phyloP scores from a whole-genome alignment of 2,888 invertebrate species.

The Blera fallax region DNA sequence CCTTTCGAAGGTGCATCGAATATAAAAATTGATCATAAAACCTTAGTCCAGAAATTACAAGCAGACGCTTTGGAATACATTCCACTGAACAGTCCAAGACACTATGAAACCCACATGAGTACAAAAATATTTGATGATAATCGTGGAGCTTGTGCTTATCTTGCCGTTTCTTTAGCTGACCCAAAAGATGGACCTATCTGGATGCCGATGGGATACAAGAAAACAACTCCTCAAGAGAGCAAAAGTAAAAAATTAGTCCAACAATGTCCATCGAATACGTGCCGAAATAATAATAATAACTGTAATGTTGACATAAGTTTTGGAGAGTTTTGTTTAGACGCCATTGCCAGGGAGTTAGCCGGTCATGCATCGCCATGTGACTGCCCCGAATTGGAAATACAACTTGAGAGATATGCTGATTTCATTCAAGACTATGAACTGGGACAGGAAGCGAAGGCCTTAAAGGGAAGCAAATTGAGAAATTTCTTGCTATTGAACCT shows the following conservation, averaged over 20 bases:
- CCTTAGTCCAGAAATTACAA: constrained; percentile 30
- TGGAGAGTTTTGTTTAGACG: constrained; percentile 62
- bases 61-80: constrained; percentile 6
- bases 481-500: constrained; percentile 76
- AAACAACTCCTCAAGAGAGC: background rate
- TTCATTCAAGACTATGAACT: constrained; percentile 73
- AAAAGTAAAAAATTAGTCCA: background rate
- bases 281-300: background rate
- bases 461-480: constrained; percentile 73
- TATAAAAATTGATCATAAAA: constrained; percentile 17
- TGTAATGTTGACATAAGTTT: background rate
- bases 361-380: constrained; percentile 73
- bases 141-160: constrained; percentile 75
- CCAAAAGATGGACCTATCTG: constrained; percentile 70
- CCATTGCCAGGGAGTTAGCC: constrained; percentile 76
- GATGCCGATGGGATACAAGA: constrained; percentile 55
- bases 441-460: constrained; percentile 20
- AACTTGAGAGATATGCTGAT: constrained; percentile 75
- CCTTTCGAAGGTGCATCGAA: background rate
- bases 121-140: constrained; percentile 74
- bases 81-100: constrained; percentile 4
- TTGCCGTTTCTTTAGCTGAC: constrained; percentile 74
- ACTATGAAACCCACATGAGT: constrained; percentile 67
- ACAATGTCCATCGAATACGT: background rate
- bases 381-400: constrained; percentile 76